Base-by-base conservation (phyloP, 2,888 invertebrate genomes). In the Eurois occulta region DNA sequence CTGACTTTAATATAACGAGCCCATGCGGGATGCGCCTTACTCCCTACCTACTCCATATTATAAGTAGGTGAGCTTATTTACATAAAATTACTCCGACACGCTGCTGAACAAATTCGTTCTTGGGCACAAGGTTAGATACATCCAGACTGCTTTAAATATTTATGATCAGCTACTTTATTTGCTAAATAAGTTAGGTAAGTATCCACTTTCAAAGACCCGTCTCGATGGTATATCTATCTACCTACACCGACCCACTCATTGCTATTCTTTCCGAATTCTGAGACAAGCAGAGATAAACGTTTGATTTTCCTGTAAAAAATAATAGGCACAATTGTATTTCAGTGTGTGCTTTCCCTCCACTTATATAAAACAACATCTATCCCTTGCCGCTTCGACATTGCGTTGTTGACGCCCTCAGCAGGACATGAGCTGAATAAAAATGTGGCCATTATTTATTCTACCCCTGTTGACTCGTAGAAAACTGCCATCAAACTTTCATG, bases 371-470 rank as follows among this genome's bases (percentile, higher is more conserved):
- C 75, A 83, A 88, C 86, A 77, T 75, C 77, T 85, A 77, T 79
- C 78, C 87, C 77, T 82, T 80, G 86, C 81, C 80, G 78, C 70
- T 78, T 80, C 84, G 77, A 79, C 83, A 75, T 79, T 77, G 74
- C 87, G 87, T 86, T 86, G 88, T 90, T 90, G 89, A 88, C 90
- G 89, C 89, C 86, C 90, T 88, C 88, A 85, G 84, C 86, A 89
- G 88, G 80, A 90, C 93, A 92, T 87, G 92, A 90, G 89, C 90
- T 89, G 93, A 93, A 93, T 93, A 93, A 92, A 92, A 92, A 93
- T 92, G 90, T 86, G 84, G 86, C 79, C 88, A 91, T 93, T 92
- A 93, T 91, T 93, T 92, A 92, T 92, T 91, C 91, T 88, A 89
- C 90, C 89, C 89, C 86, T 91, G 91, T 93, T 93, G 89, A 92